Evolutionary conservation across 2,888 invertebrate species (phyloP), one percentile per base, ranked within the genome.

Genomic region (Drosophila gaucha): DNA sequence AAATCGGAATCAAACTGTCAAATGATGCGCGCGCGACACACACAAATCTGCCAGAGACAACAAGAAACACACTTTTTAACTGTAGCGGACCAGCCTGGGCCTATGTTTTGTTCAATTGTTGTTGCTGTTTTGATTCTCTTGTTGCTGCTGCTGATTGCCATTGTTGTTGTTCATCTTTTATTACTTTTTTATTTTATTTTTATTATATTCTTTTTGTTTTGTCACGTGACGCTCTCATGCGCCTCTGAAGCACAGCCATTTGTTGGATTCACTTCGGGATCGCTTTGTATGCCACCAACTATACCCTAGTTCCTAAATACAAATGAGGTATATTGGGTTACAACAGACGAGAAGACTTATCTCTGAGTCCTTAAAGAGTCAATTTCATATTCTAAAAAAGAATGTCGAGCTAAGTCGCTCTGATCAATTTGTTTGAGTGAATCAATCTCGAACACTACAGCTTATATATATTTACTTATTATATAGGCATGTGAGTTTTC

Each of bases 211-310:
- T 28, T 38, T 6, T 14, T 14, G 20, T 4, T 33, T 8, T 31
- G 51, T 65, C 66, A 66, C 66, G 65, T 65, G 66, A 66, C 50
- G 9, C 8, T 38, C 28, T 35, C 66, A 20, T 66, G 66, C 38
- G 41, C 24, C 54, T 30, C 38, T 24, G 24, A 35, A 39, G 24
- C 30, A 16, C 33, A 16, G 22, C 36, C 33, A 52, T 39, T 41
- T 26, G 44, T 50, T 26, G 47, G n/a, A 46, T 52, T 51, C n/a
- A 24, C 16, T 38, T 39, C 31, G 47, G n/a, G 46, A 52, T 51
- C n/a, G 30, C 16, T 38, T 39, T 31, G 14, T 12, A 28, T 44
- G 28, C 18, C 5, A 9, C 30, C n/a, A 5, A 9, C 8, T 9
- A 8, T 16, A 16, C 16, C 14, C 20, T 46, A 20, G 1, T 30